phyloP scores from a whole-genome alignment of 2,113 vertebrate species.

The Forbesichthys agassizii region DNA sequence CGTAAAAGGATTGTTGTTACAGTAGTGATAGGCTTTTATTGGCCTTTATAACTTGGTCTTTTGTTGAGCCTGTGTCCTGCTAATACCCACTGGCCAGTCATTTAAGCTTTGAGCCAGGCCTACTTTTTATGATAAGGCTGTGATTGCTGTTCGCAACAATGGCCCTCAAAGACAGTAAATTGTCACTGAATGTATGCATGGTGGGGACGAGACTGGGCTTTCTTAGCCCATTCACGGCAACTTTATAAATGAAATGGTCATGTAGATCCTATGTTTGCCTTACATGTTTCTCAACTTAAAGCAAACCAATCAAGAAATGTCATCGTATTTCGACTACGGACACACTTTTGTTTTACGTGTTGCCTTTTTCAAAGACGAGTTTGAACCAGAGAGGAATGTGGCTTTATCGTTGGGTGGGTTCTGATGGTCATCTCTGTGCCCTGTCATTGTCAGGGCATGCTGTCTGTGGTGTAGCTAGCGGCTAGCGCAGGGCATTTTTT shows the following conservation, averaged over 20 bases:
- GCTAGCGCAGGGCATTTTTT: slow-evolving; percentile 41
- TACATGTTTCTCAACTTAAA: neutral
- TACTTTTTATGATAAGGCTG: slow-evolving; percentile 72
- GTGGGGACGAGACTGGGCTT: slow-evolving; percentile 61
- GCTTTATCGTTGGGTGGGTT: slow-evolving; percentile 56
- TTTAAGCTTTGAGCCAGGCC: slow-evolving; percentile 74
- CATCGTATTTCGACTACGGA: neutral
- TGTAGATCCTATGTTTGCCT: neutral
- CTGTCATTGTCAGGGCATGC: slow-evolving; percentile 66
- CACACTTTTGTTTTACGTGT: slow-evolving; percentile 37
- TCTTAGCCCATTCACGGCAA: slow-evolving; percentile 30
- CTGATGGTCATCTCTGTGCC: slow-evolving; percentile 40
- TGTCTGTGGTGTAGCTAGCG: slow-evolving; percentile 38
- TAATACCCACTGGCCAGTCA: slow-evolving; percentile 75
- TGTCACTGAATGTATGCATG: slow-evolving; percentile 23
- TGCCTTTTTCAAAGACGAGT: slow-evolving; percentile 40
- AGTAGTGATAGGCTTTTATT: slow-evolving; percentile 78
- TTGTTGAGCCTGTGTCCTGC: slow-evolving; percentile 75
- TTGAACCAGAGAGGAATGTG: slow-evolving; percentile 67
- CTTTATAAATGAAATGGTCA: too few species aligned
- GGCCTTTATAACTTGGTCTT: slow-evolving; percentile 72
- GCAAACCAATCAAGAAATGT: slow-evolving; percentile 9
- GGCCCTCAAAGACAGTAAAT: slow-evolving; percentile 58
- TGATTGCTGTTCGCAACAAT: slow-evolving; percentile 61
- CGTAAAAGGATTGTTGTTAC: slow-evolving; percentile 75